Evolutionary conservation across 2,888 invertebrate genomes (phyloP).

Genomic region (Drosophila stalkeri): DNA sequence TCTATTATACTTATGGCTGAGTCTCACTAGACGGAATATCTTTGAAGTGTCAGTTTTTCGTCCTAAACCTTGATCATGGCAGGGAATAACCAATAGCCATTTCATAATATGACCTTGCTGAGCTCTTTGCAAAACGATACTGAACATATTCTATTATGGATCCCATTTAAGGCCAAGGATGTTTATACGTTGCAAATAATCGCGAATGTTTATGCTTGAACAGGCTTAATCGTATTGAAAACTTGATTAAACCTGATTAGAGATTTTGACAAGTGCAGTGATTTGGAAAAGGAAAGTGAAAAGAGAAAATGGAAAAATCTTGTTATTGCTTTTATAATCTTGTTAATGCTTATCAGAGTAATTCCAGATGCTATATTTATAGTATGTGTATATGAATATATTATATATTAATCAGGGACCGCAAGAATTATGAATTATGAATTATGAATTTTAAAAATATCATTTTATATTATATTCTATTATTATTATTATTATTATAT

Average conservation of each 20-base stretch:
- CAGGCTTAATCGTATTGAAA: not conserved
- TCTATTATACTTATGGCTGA: not conserved
- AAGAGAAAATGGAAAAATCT: not conserved
- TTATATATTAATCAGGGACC: not conserved
- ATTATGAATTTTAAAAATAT: too few relatives aligned
- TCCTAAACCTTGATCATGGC: not conserved
- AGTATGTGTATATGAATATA: not conserved
- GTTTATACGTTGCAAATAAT: not conserved
- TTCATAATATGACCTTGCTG: not conserved
- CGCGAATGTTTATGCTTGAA: not conserved
- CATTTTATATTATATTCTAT: too few relatives aligned
- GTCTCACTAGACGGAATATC: not conserved
- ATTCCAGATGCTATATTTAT: not conserved
- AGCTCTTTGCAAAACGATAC: not conserved
- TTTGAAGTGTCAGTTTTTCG: too few relatives aligned
- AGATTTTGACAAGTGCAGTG: not conserved
- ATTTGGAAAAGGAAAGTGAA: not conserved
- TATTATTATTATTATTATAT: too few relatives aligned
- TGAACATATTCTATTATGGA: not conserved
- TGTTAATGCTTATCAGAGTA: not conserved
- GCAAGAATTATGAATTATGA: too few relatives aligned
- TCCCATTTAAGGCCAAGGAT: not conserved
- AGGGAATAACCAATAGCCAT: not conserved
- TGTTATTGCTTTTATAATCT: not conserved
- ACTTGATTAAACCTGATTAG: not conserved